Conservation (phyloP, 2,113 vertebrate species). For the Saimiri boliviensis region DNA sequence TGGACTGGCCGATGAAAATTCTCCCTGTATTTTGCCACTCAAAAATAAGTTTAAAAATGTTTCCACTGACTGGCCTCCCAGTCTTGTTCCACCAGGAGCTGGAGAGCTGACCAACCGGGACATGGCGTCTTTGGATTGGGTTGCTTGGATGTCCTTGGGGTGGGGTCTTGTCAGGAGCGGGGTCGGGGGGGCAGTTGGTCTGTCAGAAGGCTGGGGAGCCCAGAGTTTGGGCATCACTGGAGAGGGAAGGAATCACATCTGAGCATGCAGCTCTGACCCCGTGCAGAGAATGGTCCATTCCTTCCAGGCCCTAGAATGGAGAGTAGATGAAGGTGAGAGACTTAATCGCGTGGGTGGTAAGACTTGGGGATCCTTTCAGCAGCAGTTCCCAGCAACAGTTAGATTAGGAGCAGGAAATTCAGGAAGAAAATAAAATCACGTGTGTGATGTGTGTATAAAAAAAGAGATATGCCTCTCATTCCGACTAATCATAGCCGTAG, state of each 20-base stretch:
- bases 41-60: background rate
- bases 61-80: background rate
- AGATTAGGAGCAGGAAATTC: background rate
- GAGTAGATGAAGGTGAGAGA: background rate
- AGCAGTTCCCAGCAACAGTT: background rate
- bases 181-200: background rate
- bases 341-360: background rate
- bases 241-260: background rate
- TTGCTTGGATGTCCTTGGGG: background rate
- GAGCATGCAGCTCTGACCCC: fast-evolving
- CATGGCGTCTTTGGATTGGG: fast-evolving
- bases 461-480: background rate
- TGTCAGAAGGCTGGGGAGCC: background rate
- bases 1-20: background rate
- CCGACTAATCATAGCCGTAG: background rate
- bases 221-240: background rate
- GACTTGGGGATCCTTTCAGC: fast-evolving
- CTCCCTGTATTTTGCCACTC: background rate
- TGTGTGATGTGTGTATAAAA: background rate
- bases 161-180: background rate
- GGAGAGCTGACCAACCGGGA: background rate
- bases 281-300: background rate
- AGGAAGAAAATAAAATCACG: background rate
- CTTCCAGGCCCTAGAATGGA: background rate
- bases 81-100: background rate